These are phyloP conservation scores for Gymnoscopelus braueri DNA, from an alignment of 2,797 vertebrate species.

Conservation along the genomic window DNA sequence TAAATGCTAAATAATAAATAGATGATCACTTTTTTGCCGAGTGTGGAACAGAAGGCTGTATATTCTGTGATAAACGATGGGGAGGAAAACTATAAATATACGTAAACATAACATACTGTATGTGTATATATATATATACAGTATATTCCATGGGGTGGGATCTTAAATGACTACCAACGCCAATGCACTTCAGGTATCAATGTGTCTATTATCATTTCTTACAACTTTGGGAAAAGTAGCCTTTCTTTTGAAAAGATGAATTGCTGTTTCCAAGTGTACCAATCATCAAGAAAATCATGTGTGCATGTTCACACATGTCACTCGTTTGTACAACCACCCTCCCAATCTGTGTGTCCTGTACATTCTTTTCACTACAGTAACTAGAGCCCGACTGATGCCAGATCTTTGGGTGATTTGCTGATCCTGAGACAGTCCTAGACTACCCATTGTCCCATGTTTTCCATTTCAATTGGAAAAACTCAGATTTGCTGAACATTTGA, in stretches of 20 bases:
- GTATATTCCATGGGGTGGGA: constrained; percentile 12
- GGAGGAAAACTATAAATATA: constrained; percentile 63
- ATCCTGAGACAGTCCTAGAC: no score
- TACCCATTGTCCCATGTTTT: no score
- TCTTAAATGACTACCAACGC: constrained; percentile 60
- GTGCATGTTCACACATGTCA: constrained; percentile 11
- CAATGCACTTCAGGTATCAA: constrained; percentile 3
- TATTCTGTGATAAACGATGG: constrained; percentile 85
- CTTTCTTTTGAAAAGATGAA: not conserved
- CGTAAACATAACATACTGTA: no score
- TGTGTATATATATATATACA: no score
- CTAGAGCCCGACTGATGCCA: no score
- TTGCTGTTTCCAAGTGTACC: constrained; percentile 13
- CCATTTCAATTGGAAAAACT: no score
- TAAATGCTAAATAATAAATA: constrained; percentile 56
- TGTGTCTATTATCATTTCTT: not conserved
- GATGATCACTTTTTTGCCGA: constrained; percentile 75
- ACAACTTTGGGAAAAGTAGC: not conserved
- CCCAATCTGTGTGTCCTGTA: no score
- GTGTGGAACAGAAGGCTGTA: constrained; percentile 83
- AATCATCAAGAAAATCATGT: constrained; percentile 7
- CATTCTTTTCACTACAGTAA: no score
- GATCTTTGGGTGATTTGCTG: no score
- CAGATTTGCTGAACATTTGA: no score
- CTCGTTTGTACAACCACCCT: no score